Evolutionary conservation across 2,113 vertebrate species (phyloP), one percentile per base, ranked within the genome.

Genomic region (Gymnobelideus leadbeateri): DNA sequence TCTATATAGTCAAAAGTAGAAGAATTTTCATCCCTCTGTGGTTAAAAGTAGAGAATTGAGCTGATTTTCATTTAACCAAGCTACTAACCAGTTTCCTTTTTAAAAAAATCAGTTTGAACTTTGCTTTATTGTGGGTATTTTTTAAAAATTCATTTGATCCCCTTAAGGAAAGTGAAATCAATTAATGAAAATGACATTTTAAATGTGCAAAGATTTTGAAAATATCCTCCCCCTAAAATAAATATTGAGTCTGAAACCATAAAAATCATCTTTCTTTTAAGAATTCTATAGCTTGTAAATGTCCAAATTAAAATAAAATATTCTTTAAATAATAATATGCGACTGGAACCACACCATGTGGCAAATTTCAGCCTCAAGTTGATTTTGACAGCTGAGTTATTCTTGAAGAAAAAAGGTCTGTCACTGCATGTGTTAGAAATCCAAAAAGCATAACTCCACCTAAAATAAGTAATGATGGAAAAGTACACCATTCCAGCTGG

Each of bases 331-430:
- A 97, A 97, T 98, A 97, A 95, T 96, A 97, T 98, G 97, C 94
- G 96, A 96, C 97, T 97, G 97, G 93, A 98, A 97, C 93, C 96
- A 96, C 97, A 98, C 96, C 98, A 98, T 97, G 97, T 97, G 98
- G 98, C 97, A 98, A 97, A 98, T 97, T 97, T 98, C 96, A 97
- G 96, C 97, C 97, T 97, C 97, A 98, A 97, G 97, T 96, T 96
- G 97, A 97, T 98, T 98, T 96, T 98, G 98, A 98, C 98, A 98
- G 97, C 97, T 98, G 96, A 98, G 98, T 97, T 98, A 98, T 98
- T 98, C 97, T 98, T 97, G 96, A 97, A 98, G 97, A 97, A 96
- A 97, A 98, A 98, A 97, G 98, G 97, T 98, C 97, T 98, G 98
- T 97, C 98, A 97, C 96, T 95, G 97, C 97, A 97, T 97, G 97